These are phyloP conservation scores for Anguilla pacifica DNA, from an alignment of 2,797 vertebrate genomes.

Conservation along the genomic window DNA sequence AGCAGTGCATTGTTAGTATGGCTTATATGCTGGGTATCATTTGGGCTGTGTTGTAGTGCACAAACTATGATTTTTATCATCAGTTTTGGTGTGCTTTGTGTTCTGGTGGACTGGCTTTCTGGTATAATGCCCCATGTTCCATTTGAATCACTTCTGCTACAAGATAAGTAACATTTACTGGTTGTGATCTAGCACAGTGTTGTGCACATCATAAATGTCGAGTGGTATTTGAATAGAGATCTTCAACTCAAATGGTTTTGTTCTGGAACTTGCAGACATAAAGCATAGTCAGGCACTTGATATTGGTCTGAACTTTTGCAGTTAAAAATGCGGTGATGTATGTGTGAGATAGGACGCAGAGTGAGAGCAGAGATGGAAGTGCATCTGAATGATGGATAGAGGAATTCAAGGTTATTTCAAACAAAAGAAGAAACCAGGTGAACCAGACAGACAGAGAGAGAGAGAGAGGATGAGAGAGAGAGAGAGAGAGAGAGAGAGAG, in stretches of 20 bases:
- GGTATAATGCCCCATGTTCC: neutral
- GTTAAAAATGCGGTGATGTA: neutral
- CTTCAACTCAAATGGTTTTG: neutral
- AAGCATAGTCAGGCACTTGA: neutral
- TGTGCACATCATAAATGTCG: neutral
- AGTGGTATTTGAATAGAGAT: neutral
- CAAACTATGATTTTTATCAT: neutral
- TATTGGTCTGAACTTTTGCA: neutral
- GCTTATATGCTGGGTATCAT: neutral
- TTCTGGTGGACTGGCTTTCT: neutral
- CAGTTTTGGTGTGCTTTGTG: neutral
- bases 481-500: neutral
- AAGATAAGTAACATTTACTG: neutral
- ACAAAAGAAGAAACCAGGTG: neutral
- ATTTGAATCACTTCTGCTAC: neutral
- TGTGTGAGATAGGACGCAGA: neutral
- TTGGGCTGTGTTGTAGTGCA: neutral
- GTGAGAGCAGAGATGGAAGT: neutral
- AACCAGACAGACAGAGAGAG: neutral
- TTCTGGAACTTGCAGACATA: neutral
- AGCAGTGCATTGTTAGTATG: neutral
- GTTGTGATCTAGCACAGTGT: neutral
- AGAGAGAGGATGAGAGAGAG: neutral
- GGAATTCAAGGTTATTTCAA: neutral
- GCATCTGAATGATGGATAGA: neutral